Evolutionary conservation across 2,113 vertebrate genomes (phyloP), one percentile per base, ranked within the genome.

Genomic region (Antennarius striatus): DNA sequence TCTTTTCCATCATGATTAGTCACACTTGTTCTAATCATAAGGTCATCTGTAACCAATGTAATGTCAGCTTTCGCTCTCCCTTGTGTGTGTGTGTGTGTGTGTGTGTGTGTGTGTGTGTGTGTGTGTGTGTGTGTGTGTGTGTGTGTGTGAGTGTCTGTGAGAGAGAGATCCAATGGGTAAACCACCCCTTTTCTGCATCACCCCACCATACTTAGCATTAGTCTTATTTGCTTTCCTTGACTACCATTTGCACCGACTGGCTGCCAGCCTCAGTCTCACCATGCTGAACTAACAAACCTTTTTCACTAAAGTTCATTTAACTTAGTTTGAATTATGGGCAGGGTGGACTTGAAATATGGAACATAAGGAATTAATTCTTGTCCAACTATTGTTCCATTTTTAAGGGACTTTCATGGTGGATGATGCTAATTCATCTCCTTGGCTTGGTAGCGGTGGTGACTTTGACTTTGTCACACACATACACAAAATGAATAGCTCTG

Each of bases 271-370:
- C 30, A 0, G 54, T 53, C 61, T 60, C 29, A 4, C 43, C 50
- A 13, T 10, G 50, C 58, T 39, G 29, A 76, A 59, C 73, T 52
- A 57, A 5, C 51, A 55, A 57, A 50, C 16, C 69, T 81, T 51
- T 67, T 71, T 68, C 14, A 66, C 52, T 57, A 47, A 7, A 55
- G 68, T 63, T 57, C 52, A 16, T 73, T 71, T 81, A 82, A 83
- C 63, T 40, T 51, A 79, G 55, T 54, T 45, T 69, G 45, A 70
- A 39, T 10, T 60, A 13, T 71, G 42, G 59, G 56, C 7, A 36
- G 50, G 64, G 64, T 64, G 55, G 32, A 63, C 56, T 43, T 58
- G 4, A 67, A 76, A 36, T 36, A 36, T 36, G 32, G 7, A 36
- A 36, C 32, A 36, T 36, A 36, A 36, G 3, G 32, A 36, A 36